Evolutionary conservation across 2,113 vertebrate species (phyloP), one percentile per base, ranked within the genome.

Genomic region (Dendropsophus ebraccatus): DNA sequence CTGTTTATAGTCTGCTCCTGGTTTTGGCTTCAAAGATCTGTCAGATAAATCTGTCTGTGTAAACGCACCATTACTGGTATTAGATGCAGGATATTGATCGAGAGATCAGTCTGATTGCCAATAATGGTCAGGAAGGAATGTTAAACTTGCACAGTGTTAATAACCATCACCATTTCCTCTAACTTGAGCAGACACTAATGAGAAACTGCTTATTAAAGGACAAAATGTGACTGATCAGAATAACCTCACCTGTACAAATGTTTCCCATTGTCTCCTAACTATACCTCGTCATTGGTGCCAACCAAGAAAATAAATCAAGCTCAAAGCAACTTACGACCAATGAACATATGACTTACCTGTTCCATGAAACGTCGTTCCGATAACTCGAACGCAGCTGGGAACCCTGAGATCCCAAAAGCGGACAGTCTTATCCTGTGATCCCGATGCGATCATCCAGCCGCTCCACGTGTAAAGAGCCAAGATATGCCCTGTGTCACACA

Each of bases 371-470:
- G 97, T 96, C 25, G 98, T 99, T 83, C 98, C 98, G 88, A 99
- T 97, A 28, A 99, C 98, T 87, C 97, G 93, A 88, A 99, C 97
- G 89, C 98, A 99, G 91, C 97, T 99, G 84, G 98, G 98, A 76
- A 99, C 97, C 87, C 98, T 94, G 86, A 99, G 91, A 91, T 99
- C 98, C 98, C 98, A 99, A 90, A 99, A 99, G 76, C 98, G 95
- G 87, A 99, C 97, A 0, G 97, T 99, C 90, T 99, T 99, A 91
- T 99, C 98, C 90, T 98, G 98, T 35, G 97, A 99, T 82, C 98
- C 97, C 1, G 97, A 99, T 7, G 98, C 97, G 74, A 99, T 99
- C 97, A 99, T 99, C 98, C 98, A 99, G 84, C 98, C 97, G 4
- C 97, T 97, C 98, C 98, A 99, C 0, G 98, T 98, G 77, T 98